A percentile compares a stretch with the other conserved stretches of the same genome.
phyloP scores from a whole-genome alignment of 2,797 vertebrate genomes.

The Phyllotis vaccarum region DNA sequence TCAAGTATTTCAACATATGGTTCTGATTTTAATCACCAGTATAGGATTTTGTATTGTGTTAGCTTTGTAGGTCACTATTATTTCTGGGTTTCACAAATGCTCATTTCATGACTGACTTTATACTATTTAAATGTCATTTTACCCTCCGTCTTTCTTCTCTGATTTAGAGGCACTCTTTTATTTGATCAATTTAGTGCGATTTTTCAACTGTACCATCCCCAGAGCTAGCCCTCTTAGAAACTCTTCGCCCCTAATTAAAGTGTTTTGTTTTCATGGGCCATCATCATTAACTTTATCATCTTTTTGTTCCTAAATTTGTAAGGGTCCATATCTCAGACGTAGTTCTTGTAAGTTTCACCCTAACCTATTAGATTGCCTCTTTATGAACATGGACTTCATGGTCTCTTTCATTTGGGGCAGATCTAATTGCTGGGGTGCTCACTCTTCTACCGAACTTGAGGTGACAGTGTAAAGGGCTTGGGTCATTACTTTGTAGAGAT shows the following conservation, averaged over 20 bases:
- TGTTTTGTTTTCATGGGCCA: not conserved
- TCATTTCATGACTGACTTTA: constrained; percentile 44
- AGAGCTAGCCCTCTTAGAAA: not conserved
- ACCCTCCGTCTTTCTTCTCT: not conserved
- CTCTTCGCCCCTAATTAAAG: not conserved
- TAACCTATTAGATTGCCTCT: not conserved
- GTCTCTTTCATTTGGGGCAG: not conserved
- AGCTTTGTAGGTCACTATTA: constrained; percentile 1
- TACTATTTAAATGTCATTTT: constrained; percentile 11
- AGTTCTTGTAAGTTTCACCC: not conserved
- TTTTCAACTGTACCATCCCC: not conserved
- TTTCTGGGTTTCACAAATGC: constrained; percentile 38
- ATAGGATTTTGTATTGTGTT: constrained; percentile 6
- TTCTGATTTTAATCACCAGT: not conserved
- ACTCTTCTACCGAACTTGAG: not conserved
- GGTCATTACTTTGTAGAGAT: not conserved
- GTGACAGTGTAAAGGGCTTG: not conserved
- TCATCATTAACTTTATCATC: not conserved
- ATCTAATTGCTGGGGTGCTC: not conserved
- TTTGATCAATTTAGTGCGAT: not conserved
- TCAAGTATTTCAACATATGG: constrained; percentile 27
- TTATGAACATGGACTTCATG: not conserved
- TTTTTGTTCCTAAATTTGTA: not conserved
- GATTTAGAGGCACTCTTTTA: constrained; percentile 4
- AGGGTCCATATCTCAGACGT: not conserved